Evolutionary conservation across 2,113 vertebrate species (phyloP), one percentile per base, ranked within the genome.

Genomic region (Crotalus helleri): DNA sequence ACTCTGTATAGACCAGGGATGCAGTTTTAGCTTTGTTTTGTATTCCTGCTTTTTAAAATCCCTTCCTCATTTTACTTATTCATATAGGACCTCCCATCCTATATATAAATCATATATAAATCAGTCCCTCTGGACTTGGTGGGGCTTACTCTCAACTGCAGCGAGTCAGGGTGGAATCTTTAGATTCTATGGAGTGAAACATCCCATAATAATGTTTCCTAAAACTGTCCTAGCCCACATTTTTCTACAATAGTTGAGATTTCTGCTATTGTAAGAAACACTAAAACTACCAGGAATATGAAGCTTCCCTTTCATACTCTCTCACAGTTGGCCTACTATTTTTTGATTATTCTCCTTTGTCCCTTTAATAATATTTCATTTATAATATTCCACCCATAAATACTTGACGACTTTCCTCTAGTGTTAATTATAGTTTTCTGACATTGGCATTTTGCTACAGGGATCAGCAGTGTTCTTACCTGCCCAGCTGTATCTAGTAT

Each of bases 401-500:
- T 61, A 49, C 54, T 15, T 39, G 54, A 49, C 1, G 8, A 33
- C 55, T 59, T 61, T 90, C 69, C 81, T 57, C 23, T 39, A 15
- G 23, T 12, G 46, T 53, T 90, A 86, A 90, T 86, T 51, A 33
- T 49, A 64, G 21, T 64, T 86, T 49, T 21, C 46, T 19, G 8
- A 54, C 49, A 46, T n/a, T 23, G 53, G 88, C 13, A 12, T 49
- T 92, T 59, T 61, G 7, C 49, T 90, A 81, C 23, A 39, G 13
- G 23, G 29, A 44, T 86, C n/a, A 44, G n/a, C n/a, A 61, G 39
- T 23, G n/a, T 59, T 85, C 88, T 90, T 90, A 97, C 99, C 99
- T 99, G 99, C 58, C 99, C 99, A 90, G 99, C 99, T 33, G 99
- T 99, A 96, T 99, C 99, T 89, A 99, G 97, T 89, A 99, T 99